phyloP scores from a whole-genome alignment of 2,797 vertebrate genomes.

The Arnoldichthys spilopterus region DNA sequence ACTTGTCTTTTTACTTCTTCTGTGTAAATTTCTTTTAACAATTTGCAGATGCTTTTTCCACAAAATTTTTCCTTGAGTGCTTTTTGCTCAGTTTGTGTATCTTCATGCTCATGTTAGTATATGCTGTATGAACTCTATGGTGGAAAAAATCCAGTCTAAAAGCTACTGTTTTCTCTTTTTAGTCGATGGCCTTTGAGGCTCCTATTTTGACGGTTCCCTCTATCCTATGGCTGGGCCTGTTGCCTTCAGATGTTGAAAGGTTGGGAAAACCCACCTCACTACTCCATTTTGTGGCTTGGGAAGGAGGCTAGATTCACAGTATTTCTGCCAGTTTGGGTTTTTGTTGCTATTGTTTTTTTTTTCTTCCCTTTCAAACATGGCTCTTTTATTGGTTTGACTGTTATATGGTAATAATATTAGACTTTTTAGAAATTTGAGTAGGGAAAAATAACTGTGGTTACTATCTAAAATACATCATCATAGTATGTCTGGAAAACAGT shows the following conservation, averaged over 20 bases:
- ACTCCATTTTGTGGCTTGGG: constrained; percentile 72
- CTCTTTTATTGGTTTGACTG: background rate
- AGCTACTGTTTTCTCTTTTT: constrained; percentile 53
- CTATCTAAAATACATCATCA: background rate
- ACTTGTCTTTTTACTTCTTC: too few relatives aligned
- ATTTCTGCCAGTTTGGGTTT: constrained; percentile 67
- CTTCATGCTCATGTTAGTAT: background rate
- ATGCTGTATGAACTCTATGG: background rate
- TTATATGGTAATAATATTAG: background rate
- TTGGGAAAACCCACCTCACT: constrained; percentile 76
- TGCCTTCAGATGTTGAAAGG: constrained; percentile 96
- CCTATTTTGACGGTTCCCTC: constrained; percentile 92
- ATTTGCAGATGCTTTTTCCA: too few relatives aligned
- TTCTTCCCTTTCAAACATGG: constrained; percentile 27
- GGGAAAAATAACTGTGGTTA: background rate
- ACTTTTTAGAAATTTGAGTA: background rate
- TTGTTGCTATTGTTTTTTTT: constrained; percentile 68
- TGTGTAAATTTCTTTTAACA: too few relatives aligned
- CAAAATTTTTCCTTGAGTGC: too few relatives aligned
- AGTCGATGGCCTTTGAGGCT: constrained; percentile 98
- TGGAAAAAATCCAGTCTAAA: background rate
- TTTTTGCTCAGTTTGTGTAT: too few relatives aligned
- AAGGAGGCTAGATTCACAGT: constrained; percentile 62
- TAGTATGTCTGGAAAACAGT: background rate
- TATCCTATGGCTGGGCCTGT: constrained; percentile 94